Conservation (phyloP, 53 echinoderm and acorn worm genomes). For the Crossaster papposus region DNA sequence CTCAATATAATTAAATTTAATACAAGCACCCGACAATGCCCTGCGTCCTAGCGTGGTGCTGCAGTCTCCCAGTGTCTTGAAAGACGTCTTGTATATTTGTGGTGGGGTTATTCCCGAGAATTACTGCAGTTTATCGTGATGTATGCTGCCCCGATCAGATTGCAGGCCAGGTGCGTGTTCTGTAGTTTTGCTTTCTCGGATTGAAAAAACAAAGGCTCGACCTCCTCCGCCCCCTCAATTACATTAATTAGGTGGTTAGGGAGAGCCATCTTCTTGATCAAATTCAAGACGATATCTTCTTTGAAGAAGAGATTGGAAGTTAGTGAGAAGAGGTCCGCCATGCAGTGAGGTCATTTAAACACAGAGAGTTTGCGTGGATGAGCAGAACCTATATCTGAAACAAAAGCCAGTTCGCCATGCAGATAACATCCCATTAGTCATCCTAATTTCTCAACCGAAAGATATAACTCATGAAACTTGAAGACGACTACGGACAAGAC, state of each 20-base stretch:
- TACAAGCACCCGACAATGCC: slow-evolving; percentile 32
- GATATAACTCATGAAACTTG: background rate
- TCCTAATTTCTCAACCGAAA: background rate
- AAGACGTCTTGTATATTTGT: slow-evolving; percentile 59
- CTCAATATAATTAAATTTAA: slow-evolving; percentile 66
- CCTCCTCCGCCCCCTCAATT: slow-evolving; percentile 41
- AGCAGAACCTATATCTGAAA: background rate
- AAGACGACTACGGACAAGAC: background rate
- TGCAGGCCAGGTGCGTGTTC: background rate
- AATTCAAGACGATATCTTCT: slow-evolving; percentile 18
- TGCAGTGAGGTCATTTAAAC: background rate
- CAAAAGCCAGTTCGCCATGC: background rate
- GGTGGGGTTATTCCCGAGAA: slow-evolving; percentile 15
- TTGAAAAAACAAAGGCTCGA: slow-evolving; percentile 44
- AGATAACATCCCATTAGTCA: background rate
- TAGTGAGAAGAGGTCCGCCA: background rate
- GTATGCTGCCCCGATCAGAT: slow-evolving; percentile 8
- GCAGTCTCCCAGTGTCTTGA: slow-evolving; percentile 37
- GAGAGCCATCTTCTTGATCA: slow-evolving; percentile 53
- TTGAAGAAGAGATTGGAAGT: background rate
- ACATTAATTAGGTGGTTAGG: slow-evolving; percentile 54
- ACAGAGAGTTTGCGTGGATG: background rate
- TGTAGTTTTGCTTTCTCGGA: background rate
- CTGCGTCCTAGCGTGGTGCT: slow-evolving; percentile 15
- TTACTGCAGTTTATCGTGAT: background rate